phyloP scores from a whole-genome alignment of 2,113 vertebrate species.

The Recurvirostra avosetta region DNA sequence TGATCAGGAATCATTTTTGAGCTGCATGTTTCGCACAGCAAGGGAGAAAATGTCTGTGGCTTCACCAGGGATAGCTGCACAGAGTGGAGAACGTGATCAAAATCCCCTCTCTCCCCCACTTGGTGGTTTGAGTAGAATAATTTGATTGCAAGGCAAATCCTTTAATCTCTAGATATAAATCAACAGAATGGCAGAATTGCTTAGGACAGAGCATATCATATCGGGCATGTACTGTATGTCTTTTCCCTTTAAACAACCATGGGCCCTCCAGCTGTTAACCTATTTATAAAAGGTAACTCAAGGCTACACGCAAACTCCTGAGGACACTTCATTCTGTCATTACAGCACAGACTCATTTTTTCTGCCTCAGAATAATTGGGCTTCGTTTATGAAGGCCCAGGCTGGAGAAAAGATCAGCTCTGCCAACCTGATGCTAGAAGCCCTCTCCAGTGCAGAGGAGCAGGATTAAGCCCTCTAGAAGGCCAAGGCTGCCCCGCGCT shows the following conservation, averaged over 20 bases:
- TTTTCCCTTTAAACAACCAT: not conserved
- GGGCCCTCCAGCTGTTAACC: constrained; percentile 50
- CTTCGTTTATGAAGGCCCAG: not conserved
- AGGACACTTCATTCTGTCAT: not conserved
- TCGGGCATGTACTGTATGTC: not conserved
- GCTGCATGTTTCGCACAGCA: rapidly evolving
- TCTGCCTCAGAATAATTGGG: not conserved
- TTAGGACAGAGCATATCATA: constrained; percentile 5
- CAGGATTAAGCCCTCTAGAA: not conserved
- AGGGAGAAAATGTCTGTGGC: not conserved
- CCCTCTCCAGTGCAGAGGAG: not conserved
- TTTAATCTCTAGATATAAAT: constrained; percentile 62
- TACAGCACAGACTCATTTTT: not conserved
- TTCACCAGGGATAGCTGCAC: not conserved
- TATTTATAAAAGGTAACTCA: constrained; percentile 23
- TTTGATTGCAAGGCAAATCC: constrained; percentile 67
- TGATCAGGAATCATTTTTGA: not conserved
- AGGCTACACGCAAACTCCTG: not conserved
- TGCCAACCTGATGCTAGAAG: not conserved
- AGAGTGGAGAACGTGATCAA: not conserved
- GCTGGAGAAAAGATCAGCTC: not conserved
- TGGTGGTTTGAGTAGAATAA: constrained; percentile 22
- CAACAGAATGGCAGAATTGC: constrained; percentile 11
- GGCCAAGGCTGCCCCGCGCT: not conserved
- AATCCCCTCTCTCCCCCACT: not conserved